These are phyloP conservation scores for Brachionus calyciflorus DNA, from an alignment of 1,140 invertebrate species.

Conservation along the genomic window DNA sequence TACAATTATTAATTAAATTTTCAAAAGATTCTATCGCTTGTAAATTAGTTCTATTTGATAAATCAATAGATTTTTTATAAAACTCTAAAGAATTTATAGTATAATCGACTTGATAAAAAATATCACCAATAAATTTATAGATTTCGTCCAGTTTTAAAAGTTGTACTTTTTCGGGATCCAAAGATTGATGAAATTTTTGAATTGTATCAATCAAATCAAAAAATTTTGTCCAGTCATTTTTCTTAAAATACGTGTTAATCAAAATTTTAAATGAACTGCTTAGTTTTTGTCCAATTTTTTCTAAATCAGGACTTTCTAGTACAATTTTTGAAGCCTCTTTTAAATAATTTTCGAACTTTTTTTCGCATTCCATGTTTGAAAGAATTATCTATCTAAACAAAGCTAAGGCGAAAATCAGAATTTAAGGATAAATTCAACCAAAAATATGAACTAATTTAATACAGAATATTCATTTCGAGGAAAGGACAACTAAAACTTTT, in stretches of 20 bases:
- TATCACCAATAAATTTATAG: background rate
- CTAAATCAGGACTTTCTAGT: background rate
- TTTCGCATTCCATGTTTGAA: conserved; percentile 2
- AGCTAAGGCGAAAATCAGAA: background rate
- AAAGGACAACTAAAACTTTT: too few relatives aligned
- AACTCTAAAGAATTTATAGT: background rate
- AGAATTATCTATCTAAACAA: background rate
- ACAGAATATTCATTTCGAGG: conserved; percentile 20
- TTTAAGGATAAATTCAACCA: too few relatives aligned
- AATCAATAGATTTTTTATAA: background rate
- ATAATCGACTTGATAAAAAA: conserved; percentile 33
- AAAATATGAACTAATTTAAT: background rate
- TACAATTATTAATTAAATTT: conserved; percentile 32
- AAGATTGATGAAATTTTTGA: background rate
- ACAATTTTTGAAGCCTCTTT: background rate
- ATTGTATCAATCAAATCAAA: conserved; percentile 19
- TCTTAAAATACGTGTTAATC: background rate
- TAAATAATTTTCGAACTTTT: background rate
- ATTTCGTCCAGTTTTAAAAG: conserved; percentile 13
- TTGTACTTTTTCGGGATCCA: background rate
- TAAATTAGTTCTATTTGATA: background rate
- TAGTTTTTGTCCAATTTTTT: background rate
- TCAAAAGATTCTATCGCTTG: conserved; percentile 16
- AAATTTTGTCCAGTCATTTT: conserved; percentile 6
- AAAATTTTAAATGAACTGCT: conserved; percentile 5